phyloP scores from a whole-genome alignment of 2,797 vertebrate genomes.

The Macroramphosus scolopax region DNA sequence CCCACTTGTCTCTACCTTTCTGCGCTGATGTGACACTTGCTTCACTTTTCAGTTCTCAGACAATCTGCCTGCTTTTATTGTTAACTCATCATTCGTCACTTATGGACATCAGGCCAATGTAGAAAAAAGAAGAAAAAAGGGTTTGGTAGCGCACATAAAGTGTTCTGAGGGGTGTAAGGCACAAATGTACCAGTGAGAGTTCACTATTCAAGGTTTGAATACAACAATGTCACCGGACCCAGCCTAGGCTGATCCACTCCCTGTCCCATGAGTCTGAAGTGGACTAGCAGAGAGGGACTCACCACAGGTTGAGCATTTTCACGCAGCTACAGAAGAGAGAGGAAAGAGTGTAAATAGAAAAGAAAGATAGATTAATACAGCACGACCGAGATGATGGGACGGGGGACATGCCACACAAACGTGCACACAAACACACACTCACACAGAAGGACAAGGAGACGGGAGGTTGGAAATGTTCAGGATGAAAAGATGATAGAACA shows the following conservation, averaged over 20 bases:
- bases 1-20: too few species aligned
- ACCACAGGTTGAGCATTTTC: constrained; percentile 99
- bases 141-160: too few species aligned
- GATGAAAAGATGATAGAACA: constrained; percentile 4
- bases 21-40: too few species aligned
- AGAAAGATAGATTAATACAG: constrained; percentile 97
- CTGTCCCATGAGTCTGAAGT: constrained; percentile 83
- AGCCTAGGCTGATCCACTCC: constrained; percentile 90
- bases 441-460: constrained; percentile 51
- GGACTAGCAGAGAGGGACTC: constrained; percentile 98
- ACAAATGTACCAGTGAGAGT: constrained; percentile 38
- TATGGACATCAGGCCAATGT: too few species aligned
- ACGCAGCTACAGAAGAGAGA: constrained; percentile 95
- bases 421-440: constrained; percentile 61
- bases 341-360: constrained; percentile 89
- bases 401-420: constrained; percentile 80
- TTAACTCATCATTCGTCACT: too few species aligned
- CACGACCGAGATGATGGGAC: constrained; percentile 81
- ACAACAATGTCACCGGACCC: constrained; percentile 57
- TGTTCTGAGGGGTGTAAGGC: constrained; percentile 2
- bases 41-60: too few species aligned
- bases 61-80: too few species aligned
- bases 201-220: constrained; percentile 16
- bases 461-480: constrained; percentile 2
- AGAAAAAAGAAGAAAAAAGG: too few species aligned